A percentile compares a stretch with the other conserved stretches of the same genome.
phyloP scores from a whole-genome alignment of 1,140 invertebrate genomes.

The Diorhabda sublineata region DNA sequence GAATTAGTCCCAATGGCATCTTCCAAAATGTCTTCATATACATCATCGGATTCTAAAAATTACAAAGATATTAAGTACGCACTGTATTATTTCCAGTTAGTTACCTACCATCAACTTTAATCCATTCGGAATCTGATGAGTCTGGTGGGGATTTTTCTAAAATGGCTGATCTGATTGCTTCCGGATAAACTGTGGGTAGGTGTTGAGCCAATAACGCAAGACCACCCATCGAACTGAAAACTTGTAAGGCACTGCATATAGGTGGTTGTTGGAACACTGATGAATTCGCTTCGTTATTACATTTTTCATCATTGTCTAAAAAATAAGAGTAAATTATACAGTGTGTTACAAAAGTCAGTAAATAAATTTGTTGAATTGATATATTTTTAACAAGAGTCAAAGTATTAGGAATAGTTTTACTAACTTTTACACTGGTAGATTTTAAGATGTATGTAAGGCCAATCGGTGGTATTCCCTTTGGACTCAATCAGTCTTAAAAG shows the following conservation, averaged over 20 bases:
- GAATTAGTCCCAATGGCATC: conserved; percentile 43
- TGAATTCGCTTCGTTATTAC: conserved; percentile 5
- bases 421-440: conserved; percentile 43
- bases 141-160: conserved; percentile 54
- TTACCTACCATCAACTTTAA: conserved; percentile 51
- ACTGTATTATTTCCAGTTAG: conserved; percentile 31
- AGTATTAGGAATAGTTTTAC: conserved; percentile 11
- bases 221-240: conserved; percentile 83
- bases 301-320: conserved; percentile 31
- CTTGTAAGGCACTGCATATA: conserved; percentile 67
- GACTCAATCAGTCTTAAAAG: conserved; percentile 42
- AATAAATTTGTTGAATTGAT: too few relatives aligned
- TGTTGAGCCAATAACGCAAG: conserved; percentile 81
- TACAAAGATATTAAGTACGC: background rate
- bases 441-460: conserved; percentile 43
- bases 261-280: conserved; percentile 36
- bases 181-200: conserved; percentile 80
- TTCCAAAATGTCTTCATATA: conserved; percentile 64
- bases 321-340: background rate
- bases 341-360: too few relatives aligned
- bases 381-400: background rate
- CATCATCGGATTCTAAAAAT: conserved; percentile 55
- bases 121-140: conserved; percentile 66
- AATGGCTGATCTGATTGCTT: conserved; percentile 54
- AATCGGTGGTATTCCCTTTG: conserved; percentile 36